Evolutionary conservation across 1,140 invertebrate genomes (phyloP), one percentile per base, ranked within the genome.

Genomic region (Microplitis demolitor): DNA sequence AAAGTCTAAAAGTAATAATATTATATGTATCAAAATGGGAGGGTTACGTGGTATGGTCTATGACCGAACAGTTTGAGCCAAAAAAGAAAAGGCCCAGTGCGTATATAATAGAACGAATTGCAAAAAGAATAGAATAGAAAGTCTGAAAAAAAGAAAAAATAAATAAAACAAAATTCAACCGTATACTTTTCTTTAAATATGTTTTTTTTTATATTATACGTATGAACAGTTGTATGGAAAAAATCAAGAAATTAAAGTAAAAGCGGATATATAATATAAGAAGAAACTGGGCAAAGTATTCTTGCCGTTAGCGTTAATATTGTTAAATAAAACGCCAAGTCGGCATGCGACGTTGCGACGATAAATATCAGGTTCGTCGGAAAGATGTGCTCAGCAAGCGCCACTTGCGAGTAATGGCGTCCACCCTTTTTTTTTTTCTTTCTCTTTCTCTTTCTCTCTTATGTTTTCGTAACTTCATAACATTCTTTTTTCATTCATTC

Each of bases 1-100:
- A 80, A 77, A 82, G 81, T 80, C 80, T 76, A 78, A 83, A 82
- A 82, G 79, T 77, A 80, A 83, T 77, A 80, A 83, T 83, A 82
- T 81, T 78, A 79, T 72, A 72, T 77, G 73, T 70, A 61, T 75
- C 73, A 75, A 75, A 50, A 54, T 62, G 51, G 66, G 60, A 56
- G 56, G 54, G 50, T 53, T 72, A 72, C 64, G 64, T 60, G 73
- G 66, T 51, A 54, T 60, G 71, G 69, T 76, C 76, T 76, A 77
- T 31, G 16, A 24, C 14, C 24, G 56, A 24, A 58, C 14, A 24
- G 56, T 31, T 58, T 9, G 24, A 58, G 56, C 56, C 16, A 58
- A 58, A 58, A 58, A 58, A 58, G 14, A 54, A 31, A 24, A 58
- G 16, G 24, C 51, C 56, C 70, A 69, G 56, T 54, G 33, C 13